Evolutionary conservation across 2,113 vertebrate genomes (phyloP), one percentile per base, ranked within the genome.

Genomic region (Oryzias woworae): DNA sequence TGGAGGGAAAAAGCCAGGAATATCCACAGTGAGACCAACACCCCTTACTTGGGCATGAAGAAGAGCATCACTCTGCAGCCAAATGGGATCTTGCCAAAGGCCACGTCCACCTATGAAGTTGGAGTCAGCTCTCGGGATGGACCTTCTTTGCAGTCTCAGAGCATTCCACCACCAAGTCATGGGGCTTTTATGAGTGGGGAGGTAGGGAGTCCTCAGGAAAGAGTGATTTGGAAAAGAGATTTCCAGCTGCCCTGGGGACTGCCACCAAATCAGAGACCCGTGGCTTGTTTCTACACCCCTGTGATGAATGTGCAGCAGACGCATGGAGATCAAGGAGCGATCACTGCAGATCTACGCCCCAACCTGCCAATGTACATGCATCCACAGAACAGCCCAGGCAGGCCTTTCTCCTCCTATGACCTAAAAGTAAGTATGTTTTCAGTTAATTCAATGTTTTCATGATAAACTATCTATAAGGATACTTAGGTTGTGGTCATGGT

Each of bases 31-130:
- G 95, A 94, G 82, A 91, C 85, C 6, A 93, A 95, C 23, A 95
- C 95, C 73, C 95, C 95, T 0, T 94, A 95, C 68, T 89, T 95
- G 23, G 95, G 94, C 47, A 87, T 92, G 80, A 92, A 90, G 17
- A 70, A 85, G 72, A 94, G 93, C 22, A 89, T 93, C 16, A 91
- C 88, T 41, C 54, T 91, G 55, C 93, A 94, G 60, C 91, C 94
- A 58, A 99, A 97, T 0, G 95, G 95, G 0, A 87, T 94, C 78
- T 90, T 98, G 7, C 82, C 85, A 28, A 94, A 96, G 76, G 94
- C 96, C 4, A 95, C 92, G 58, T 93, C 92, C 69, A 97, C 96
- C 7, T 91, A 96, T 4, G 96, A 96, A 70, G 89, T 93, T 1
- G 83, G 87, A 17, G 45, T 84, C 53, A 83, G 69, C 65, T 80